Percentiles rank a stretch among this genome's conserved stretches.
Conservation (phyloP, 2,113 vertebrate genomes). For the Theropithecus gelada region DNA sequence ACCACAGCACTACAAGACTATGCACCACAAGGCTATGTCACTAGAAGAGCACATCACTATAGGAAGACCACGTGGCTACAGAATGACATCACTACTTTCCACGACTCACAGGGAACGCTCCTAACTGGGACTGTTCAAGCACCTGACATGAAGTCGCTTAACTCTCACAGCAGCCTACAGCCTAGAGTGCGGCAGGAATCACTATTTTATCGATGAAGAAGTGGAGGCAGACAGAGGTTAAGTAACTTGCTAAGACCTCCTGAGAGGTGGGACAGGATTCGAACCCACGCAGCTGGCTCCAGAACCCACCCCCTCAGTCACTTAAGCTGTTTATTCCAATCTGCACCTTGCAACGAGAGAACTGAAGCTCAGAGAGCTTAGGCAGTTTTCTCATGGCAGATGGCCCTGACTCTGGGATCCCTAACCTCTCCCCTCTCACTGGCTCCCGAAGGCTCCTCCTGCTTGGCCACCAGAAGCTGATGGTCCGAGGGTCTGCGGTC, state of each 20-base stretch:
- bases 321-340: not conserved
- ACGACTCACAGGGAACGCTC: not conserved
- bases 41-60: not conserved
- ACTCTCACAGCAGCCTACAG: not conserved
- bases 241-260: not conserved
- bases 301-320: not conserved
- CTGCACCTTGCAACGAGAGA: fast-evolving
- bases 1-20: not conserved
- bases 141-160: fast-evolving
- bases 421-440: not conserved
- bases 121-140: not conserved
- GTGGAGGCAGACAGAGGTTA: not conserved
- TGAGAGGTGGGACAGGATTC: not conserved
- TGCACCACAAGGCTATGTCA: not conserved
- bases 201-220: not conserved
- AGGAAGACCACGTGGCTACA: not conserved
- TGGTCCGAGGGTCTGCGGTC: not conserved
- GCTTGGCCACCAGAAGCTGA: not conserved
- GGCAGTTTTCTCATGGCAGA: fast-evolving
- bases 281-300: not conserved
- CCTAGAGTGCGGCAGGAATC: not conserved
- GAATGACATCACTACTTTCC: not conserved
- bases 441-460: not conserved
- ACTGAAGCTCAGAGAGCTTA: not conserved
- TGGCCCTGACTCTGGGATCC: not conserved